phyloP scores from a whole-genome alignment of 2,888 invertebrate species.

The Gisinianus flammeolus region DNA sequence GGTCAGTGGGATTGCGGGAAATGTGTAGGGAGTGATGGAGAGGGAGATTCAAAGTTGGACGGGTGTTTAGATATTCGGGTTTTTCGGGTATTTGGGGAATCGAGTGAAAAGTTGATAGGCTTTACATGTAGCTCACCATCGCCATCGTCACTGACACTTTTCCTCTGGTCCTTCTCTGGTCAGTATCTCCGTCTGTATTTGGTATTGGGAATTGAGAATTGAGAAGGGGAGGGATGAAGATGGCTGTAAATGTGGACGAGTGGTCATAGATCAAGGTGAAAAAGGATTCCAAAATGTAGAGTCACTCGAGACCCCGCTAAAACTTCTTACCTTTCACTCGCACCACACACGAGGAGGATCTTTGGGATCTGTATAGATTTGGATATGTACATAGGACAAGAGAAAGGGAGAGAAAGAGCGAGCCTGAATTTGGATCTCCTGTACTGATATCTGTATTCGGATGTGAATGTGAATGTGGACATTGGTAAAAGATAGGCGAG shows the following conservation, averaged over 20 bases:
- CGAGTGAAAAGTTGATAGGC: constrained; percentile 57
- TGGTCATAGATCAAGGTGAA: constrained; percentile 57
- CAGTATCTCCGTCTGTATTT: constrained; percentile 47
- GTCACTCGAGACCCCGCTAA: constrained; percentile 53
- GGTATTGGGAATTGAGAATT: constrained; percentile 40
- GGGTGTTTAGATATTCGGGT: constrained; percentile 50
- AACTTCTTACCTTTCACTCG: constrained; percentile 27
- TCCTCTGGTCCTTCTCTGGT: too few species aligned
- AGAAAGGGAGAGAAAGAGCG: too few species aligned
- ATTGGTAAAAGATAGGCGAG: neutral
- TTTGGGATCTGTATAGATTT: too few species aligned
- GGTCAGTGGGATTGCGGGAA: neutral
- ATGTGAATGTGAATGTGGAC: neutral
- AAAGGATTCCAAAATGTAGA: constrained; percentile 49
- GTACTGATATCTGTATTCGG: too few species aligned
- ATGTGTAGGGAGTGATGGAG: constrained; percentile 1
- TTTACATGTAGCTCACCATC: constrained; percentile 30
- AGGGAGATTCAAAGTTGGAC: constrained; percentile 14
- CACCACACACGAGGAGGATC: neutral
- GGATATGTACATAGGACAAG: too few species aligned
- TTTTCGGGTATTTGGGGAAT: constrained; percentile 54
- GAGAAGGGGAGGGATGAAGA: constrained; percentile 17
- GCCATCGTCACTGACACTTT: constrained; percentile 3
- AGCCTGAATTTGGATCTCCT: constrained; percentile 1
- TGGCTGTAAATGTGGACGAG: constrained; percentile 40